Evolutionary conservation across 2,888 invertebrate genomes (phyloP).

Genomic region (Hololepta plana): DNA sequence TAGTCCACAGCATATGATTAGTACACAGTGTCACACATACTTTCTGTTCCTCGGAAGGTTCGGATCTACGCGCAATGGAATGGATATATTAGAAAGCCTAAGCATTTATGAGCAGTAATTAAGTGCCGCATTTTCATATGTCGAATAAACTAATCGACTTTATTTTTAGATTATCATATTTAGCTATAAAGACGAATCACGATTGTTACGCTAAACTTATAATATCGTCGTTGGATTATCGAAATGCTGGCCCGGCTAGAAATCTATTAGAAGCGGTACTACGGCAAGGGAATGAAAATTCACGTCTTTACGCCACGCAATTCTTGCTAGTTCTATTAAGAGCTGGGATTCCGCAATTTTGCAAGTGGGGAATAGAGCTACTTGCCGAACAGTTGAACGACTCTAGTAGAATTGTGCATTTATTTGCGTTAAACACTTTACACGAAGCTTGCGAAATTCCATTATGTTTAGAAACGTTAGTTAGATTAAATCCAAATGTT

Average conservation of each 20-base stretch:
- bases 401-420: constrained; percentile 57
- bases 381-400: constrained; percentile 76
- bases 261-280: constrained; percentile 28
- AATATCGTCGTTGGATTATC: constrained; percentile 81
- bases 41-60: constrained; percentile 85
- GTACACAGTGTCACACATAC: constrained; percentile 85
- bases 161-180: constrained; percentile 49
- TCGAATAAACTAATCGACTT: no score
- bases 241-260: constrained; percentile 44
- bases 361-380: constrained; percentile 73
- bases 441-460: constrained; percentile 88
- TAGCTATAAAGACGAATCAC: constrained; percentile 68
- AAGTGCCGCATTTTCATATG: not conserved
- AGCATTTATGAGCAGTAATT: constrained; percentile 58
- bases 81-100: constrained; percentile 52
- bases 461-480: constrained; percentile 56
- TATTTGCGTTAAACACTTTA: constrained; percentile 63
- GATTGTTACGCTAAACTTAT: constrained; percentile 89
- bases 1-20: constrained; percentile 73
- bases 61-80: constrained; percentile 49
- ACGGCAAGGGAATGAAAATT: constrained; percentile 36
- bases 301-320: constrained; percentile 76
- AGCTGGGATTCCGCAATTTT: constrained; percentile 53
- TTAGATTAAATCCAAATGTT: constrained; percentile 52
- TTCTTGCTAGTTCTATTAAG: constrained; percentile 76